Base-by-base conservation (phyloP, 1,140 invertebrate species). In the Lepidotrigona ventralis region DNA sequence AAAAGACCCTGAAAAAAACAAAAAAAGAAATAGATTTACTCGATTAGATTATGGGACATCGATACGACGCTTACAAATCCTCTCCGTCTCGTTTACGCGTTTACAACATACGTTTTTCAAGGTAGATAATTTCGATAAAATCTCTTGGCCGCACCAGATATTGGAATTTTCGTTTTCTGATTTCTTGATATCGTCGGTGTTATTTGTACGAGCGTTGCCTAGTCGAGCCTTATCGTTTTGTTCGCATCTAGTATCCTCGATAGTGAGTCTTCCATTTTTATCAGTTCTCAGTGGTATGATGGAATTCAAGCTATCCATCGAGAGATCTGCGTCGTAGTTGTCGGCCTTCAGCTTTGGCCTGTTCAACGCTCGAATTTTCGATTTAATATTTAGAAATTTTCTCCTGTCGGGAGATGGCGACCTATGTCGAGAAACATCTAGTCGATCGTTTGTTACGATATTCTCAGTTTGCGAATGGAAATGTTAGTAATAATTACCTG, bases 221-320 rank as follows among this genome's bases (percentile, higher is more conserved):
- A 53, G 26, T 19, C 19, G 39, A 33, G 56, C 1, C 56, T 75
- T 79, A 17, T 88, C 68, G 12, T 39, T 60, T 56, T 64, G 60
- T 1, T 69, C 54, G 11, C 3, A 58, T 29, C 60, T 77, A 23
- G 51, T 70, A 2, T 87, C 78, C 14, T 90, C 85, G 21, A 93
- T 84, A 69, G 85, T 90, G 21, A 93, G 88, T 21, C 85, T 84
- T 9, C 92, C 93, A 15, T 93, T 89, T 63, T 92, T 91, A 60
- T 93, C 91, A 3, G 90, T 90, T 60, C 89, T 85, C n/a, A 93
- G 53, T 17, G 92, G 92, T 11, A 93, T 79, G 21, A 92, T 71
- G 1, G 92, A 93, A 73, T 92, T 93, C 0, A 93, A 73, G 70
- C 91, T 93, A 12, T 93, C 92, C 92, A 93, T 93, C 15, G 92